Base-by-base conservation (phyloP, 2,797 vertebrate genomes). In the Microcaecilia unicolor region DNA sequence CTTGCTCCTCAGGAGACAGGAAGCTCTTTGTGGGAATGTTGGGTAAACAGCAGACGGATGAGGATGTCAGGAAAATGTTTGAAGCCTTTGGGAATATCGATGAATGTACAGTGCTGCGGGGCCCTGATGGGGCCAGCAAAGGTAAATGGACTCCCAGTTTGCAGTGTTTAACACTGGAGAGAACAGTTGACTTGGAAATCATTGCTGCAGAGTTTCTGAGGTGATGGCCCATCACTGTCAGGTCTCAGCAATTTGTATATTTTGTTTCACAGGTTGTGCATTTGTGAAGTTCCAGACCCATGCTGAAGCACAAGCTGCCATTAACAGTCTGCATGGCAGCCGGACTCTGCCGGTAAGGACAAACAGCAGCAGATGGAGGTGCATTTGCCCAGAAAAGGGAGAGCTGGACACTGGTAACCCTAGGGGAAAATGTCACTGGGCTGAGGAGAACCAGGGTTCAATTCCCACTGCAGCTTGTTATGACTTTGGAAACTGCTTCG, bases 11-110 rank as follows among this genome's bases (percentile, higher is more conserved):
- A 83, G 90, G 93, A 81, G 92, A 95, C 74, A 81, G 92, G 66
- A 95, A 95, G 74, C 74, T 95, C 46, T 95, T 95, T 68, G 92
- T 95, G 40, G 91, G 92, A 35, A 93, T 95, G 92, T 70, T 95
- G 63, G 90, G 91, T 36, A 95, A 92, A 72, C 91, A 93, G 67
- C 92, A 93, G 73, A 89, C 88, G 11, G 92, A 93, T 26, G 92
- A 93, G 48, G 91, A 93, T 0, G 91, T 93, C 33, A 82, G 84
- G 57, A 85, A 90, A 75, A 85, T 93, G 80, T 95, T 93, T 7
- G 91, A 93, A 50, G 84, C 87, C 4, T 95, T 93, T 2, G 92
- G 92, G 46, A 88, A 76, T 66, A 96, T 96, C 41, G 91, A 93
- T 1, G 91, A 96, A 78, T 94, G 91, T 56, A 94, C 91, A 7